These are phyloP conservation scores for Dipodomys ordii DNA, from an alignment of 2,113 vertebrate genomes.

Conservation along the genomic window DNA sequence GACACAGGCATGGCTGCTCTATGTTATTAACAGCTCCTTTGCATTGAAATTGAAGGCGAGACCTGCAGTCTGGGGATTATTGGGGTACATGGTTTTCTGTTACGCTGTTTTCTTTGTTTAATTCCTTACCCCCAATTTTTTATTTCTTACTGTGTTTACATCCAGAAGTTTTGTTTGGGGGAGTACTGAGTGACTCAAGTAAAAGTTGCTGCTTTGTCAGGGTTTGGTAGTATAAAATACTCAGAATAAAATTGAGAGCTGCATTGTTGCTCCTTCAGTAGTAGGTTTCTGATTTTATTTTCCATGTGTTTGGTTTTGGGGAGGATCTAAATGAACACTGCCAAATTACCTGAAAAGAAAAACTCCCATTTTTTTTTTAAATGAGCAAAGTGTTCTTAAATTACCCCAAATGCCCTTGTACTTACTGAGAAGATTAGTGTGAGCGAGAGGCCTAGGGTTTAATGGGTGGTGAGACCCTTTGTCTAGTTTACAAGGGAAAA, in stretches of 20 bases:
- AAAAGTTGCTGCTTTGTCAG: neutral
- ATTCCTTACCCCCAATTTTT: neutral
- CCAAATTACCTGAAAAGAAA: neutral
- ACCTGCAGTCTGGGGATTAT: neutral
- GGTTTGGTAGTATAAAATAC: conserved; percentile 20
- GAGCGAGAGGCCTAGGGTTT: neutral
- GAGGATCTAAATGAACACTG: conserved; percentile 4
- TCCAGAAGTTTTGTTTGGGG: conserved; percentile 29
- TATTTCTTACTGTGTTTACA: neutral
- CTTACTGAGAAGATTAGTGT: neutral
- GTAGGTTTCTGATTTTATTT: neutral
- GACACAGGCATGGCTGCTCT: neutral
- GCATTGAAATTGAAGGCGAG: conserved; percentile 40
- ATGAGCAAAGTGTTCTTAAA: conserved; percentile 44
- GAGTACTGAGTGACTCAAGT: neutral
- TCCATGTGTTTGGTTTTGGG: neutral
- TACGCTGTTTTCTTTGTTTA: conserved; percentile 26
- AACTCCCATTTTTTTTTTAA: neutral
- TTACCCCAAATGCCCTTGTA: neutral
- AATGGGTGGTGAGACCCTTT: neutral
- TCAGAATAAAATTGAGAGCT: neutral
- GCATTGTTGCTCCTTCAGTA: neutral
- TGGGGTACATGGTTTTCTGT: conserved; percentile 40
- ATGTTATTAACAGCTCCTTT: conserved; percentile 25
- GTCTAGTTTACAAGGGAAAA: conserved; percentile 42